These are phyloP conservation scores for Enteromius afrohamiltoni DNA, from an alignment of 2,797 vertebrate species.

Conservation along the genomic window DNA sequence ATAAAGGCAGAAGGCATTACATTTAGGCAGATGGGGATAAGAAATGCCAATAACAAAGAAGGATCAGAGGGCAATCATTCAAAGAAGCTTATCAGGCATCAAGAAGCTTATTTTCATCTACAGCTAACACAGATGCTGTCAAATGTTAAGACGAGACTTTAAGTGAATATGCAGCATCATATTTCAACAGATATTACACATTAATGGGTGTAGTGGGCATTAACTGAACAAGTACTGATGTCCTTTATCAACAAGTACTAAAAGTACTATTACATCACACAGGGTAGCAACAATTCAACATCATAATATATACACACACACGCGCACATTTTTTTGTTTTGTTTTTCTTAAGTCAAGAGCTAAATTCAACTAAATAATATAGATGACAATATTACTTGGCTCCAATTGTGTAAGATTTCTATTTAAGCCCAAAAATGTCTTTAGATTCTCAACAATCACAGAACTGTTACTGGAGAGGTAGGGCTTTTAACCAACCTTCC, in stretches of 20 bases:
- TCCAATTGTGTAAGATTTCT: background rate
- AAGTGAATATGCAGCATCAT: conserved; percentile 14
- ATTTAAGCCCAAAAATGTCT: background rate
- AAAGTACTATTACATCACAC: background rate
- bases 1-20: conserved; percentile 34
- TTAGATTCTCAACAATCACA: background rate
- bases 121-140: conserved; percentile 33
- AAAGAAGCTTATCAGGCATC: conserved; percentile 39
- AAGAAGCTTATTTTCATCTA: conserved; percentile 34
- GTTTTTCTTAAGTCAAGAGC: background rate
- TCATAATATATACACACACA: background rate
- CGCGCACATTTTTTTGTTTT: too few species aligned
- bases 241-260: background rate
- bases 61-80: conserved; percentile 35
- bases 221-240: conserved; percentile 5
- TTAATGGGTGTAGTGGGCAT: conserved; percentile 2
- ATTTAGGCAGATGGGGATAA: conserved; percentile 46
- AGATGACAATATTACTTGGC: background rate
- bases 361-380: background rate
- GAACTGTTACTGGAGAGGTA: background rate
- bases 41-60: conserved; percentile 41
- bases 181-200: conserved; percentile 22
- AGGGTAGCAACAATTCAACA: too few species aligned
- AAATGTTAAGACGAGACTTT: conserved; percentile 22
- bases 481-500: background rate